Percentiles rank a stretch among this genome's conserved stretches.
phyloP scores from a whole-genome alignment of 2,888 invertebrate genomes.

The Dasypogon diadema region DNA sequence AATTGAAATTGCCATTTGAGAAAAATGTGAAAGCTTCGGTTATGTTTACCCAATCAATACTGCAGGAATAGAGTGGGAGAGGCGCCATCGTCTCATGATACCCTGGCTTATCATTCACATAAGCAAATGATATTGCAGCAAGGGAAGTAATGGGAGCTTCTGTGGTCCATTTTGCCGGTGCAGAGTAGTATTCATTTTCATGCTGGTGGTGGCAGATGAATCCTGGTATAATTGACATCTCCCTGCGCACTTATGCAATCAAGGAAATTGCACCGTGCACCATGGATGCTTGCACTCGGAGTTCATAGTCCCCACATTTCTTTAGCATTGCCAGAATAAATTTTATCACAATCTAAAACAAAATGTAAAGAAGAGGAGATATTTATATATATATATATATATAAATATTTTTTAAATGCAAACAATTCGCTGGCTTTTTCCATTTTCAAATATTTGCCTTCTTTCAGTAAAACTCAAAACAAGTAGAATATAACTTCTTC shows the following conservation, averaged over 20 bases:
- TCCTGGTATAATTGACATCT: constrained; percentile 13
- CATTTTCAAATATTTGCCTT: too few species aligned
- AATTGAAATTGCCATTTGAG: constrained; percentile 1
- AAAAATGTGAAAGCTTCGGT: neutral
- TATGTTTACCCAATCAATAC: constrained; percentile 33
- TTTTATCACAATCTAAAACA: too few species aligned
- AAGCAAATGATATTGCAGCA: neutral
- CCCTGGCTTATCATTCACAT: constrained; percentile 30
- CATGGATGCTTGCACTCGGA: neutral
- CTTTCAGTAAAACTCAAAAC: too few species aligned
- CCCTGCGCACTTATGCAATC: constrained; percentile 45
- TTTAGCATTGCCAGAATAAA: constrained; percentile 30
- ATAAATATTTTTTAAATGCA: too few species aligned
- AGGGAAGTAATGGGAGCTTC: neutral
- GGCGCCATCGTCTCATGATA: neutral
- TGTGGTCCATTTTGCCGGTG: constrained; percentile 2
- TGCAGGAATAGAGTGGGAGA: constrained; percentile 6
- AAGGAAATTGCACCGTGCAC: constrained; percentile 25
- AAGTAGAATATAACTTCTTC: too few species aligned
- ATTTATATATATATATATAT: too few species aligned
- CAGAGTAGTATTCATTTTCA: neutral
- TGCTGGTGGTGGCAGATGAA: neutral
- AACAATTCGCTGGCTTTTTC: too few species aligned
- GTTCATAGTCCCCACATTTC: neutral
- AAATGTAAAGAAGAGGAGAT: too few species aligned